phyloP scores from a whole-genome alignment of 2,797 vertebrate species.

The Argentina silus region DNA sequence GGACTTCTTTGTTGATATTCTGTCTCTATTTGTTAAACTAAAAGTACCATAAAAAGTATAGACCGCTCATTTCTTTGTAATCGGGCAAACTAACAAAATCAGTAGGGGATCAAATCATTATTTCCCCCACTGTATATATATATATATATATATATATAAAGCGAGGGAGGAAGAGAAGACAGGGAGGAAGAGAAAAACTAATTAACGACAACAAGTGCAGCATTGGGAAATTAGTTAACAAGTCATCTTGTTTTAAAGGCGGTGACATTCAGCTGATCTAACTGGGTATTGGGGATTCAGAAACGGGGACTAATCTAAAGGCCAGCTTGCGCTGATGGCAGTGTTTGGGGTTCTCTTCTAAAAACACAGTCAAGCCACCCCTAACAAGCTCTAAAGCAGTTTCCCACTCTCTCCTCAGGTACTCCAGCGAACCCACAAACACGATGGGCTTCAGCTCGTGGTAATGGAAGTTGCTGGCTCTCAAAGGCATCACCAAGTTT shows the following conservation, averaged over 20 bases:
- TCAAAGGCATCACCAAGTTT: conserved; percentile 99
- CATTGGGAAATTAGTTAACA: conserved; percentile 95
- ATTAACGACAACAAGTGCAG: conserved; percentile 85
- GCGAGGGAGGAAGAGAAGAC: conserved; percentile 58
- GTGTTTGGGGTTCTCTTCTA: conserved; percentile 85
- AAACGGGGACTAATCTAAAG: conserved; percentile 91
- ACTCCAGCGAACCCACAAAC: conserved; percentile 97
- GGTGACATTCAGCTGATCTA: conserved; percentile 94
- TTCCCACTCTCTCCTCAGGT: conserved; percentile 97
- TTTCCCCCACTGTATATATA: too few relatives aligned
- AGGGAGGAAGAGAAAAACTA: conserved; percentile 79
- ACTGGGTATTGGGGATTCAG: conserved; percentile 86
- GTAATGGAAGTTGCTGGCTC: conserved; percentile 99
- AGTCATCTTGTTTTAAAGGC: conserved; percentile 88
- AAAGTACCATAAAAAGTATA: too few relatives aligned
- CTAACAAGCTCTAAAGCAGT: conserved; percentile 86
- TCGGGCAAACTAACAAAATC: too few relatives aligned
- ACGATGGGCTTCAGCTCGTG: conserved; percentile 99
- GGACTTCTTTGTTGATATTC: too few relatives aligned
- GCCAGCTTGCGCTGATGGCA: conserved; percentile 90
- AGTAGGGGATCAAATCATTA: too few relatives aligned
- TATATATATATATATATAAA: too few relatives aligned
- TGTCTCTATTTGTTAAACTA: too few relatives aligned
- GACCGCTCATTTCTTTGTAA: too few relatives aligned
- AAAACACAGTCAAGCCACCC: too few relatives aligned